phyloP scores from a whole-genome alignment of 2,888 invertebrate species.

The Congeria kusceri region DNA sequence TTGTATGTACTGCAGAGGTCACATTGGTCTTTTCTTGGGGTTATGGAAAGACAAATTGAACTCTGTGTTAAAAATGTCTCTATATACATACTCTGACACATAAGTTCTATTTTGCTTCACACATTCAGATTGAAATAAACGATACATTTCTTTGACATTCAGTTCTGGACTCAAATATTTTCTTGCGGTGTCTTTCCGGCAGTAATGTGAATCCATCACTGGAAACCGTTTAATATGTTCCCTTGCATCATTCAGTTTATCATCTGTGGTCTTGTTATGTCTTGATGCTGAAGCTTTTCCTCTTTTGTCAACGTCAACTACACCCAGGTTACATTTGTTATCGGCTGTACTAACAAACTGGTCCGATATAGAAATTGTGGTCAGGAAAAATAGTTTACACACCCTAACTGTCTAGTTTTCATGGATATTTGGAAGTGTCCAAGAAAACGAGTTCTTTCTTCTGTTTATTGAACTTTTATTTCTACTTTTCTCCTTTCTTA shows the following conservation, averaged over 20 bases:
- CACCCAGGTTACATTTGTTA: no score
- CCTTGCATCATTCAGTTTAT: conserved; percentile 20
- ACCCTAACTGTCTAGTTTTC: no score
- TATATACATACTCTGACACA: conserved; percentile 32
- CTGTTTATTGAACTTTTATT: no score
- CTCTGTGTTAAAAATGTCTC: conserved; percentile 44
- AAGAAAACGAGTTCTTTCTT: no score
- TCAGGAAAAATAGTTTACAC: no score
- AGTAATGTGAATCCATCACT: conserved; percentile 47
- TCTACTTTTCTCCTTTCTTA: no score
- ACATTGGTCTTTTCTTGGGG: conserved; percentile 59
- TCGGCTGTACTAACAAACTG: no score
- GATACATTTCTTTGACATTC: conserved; percentile 54
- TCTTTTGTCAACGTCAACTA: not conserved
- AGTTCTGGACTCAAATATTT: conserved; percentile 46
- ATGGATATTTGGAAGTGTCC: no score
- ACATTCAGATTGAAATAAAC: conserved; percentile 46
- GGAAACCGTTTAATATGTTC: conserved; percentile 49
- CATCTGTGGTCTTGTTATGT: conserved; percentile 31
- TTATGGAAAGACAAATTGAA: conserved; percentile 57
- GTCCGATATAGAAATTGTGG: no score
- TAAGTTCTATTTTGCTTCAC: conserved; percentile 21
- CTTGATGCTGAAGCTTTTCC: conserved; percentile 17
- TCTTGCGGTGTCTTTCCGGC: conserved; percentile 47
- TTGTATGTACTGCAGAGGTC: conserved; percentile 43